Percentiles rank a stretch among this genome's conserved stretches.
Evolutionary conservation across 1,140 invertebrate species (phyloP).

Genomic region (Panulirus ornatus): DNA sequence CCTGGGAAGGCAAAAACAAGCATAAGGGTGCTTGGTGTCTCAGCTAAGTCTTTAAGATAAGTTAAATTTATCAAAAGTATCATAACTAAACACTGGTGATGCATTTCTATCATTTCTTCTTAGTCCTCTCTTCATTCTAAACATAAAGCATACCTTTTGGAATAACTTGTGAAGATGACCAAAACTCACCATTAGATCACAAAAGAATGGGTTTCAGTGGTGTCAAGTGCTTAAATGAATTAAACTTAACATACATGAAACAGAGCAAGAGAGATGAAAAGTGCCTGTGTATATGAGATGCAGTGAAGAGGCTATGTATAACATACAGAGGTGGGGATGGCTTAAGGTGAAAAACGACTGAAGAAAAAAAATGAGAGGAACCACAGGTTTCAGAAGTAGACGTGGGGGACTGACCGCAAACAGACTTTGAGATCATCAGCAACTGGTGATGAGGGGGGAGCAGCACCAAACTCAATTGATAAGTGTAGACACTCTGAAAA

Average conservation of each 20-base stretch:
- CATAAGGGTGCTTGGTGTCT: background rate
- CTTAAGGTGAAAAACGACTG: background rate
- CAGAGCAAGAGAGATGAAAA: background rate
- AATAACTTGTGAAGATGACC: too few species aligned
- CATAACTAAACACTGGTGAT: too few species aligned
- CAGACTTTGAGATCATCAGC: conserved; percentile 4
- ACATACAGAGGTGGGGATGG: background rate
- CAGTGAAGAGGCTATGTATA: too few species aligned
- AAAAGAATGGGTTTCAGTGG: background rate
- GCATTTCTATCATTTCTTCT: too few species aligned
- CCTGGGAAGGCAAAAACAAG: conserved; percentile 1
- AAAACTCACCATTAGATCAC: conserved; percentile 1
- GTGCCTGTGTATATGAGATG: background rate
- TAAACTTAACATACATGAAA: background rate
- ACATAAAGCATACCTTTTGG: too few species aligned
- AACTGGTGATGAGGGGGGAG: conserved; percentile 35
- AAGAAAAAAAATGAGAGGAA: background rate
- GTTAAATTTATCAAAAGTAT: too few species aligned
- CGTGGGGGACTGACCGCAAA: conserved; percentile 35
- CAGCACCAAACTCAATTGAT: conserved; percentile 51
- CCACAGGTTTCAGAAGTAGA: conserved; percentile 11
- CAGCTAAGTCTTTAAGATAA: too few species aligned
- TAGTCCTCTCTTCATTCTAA: too few species aligned
- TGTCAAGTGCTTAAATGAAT: background rate
- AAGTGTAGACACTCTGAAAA: conserved; percentile 52